Base-by-base conservation (phyloP, 2,113 vertebrate genomes). In the Mohoua ochrocephala region DNA sequence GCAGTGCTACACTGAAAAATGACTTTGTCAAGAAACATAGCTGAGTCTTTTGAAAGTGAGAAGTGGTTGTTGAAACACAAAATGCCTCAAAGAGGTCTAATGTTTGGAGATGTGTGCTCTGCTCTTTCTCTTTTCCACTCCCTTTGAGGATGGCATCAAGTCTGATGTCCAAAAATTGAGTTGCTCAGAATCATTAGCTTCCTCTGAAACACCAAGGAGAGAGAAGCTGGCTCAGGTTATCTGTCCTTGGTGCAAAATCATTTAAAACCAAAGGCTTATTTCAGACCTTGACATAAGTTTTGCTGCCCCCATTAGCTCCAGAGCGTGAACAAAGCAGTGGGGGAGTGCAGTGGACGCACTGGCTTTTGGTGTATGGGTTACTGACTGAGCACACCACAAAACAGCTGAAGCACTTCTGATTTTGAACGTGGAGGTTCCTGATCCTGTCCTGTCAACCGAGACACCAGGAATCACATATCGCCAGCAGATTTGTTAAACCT, bases 1-100 rank as follows among this genome's bases (percentile, higher is more conserved):
- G 87, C 78, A 94, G 78, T 65, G 71, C 93, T 96, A 87, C 59
- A 74, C 91, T 96, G 96, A 96, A 90, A 88, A 95, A 91, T 74
- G 42, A 91, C 87, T 91, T 89, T 67, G 87, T 81, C 68, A 89
- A 67, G 88, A 83, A 93, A 61, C 0, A 9, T 67, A 70, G n/a
- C 68, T 74, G 35, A 81, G 84, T 75, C 63, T 88, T 90, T 88
- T 93, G 50, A 57, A 87, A 92, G 78, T 80, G 82, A 69, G 74
- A 92, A 94, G 67, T 42, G 28, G n/a, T 70, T 77, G 42, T 84
- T 79, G 63, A 91, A 75, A 69, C 2, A 64, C 35, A 86, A 83
- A 92, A 88, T 59, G 30, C 60, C 41, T 92, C 59, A 50, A 63
- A 88, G 35, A 74, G 21, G 21, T 77, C 45, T 84, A 65, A 56